These are phyloP conservation scores for Palythoa grandis DNA, from an alignment of 92 coral and sea anemone genomes.

Conservation along the genomic window DNA sequence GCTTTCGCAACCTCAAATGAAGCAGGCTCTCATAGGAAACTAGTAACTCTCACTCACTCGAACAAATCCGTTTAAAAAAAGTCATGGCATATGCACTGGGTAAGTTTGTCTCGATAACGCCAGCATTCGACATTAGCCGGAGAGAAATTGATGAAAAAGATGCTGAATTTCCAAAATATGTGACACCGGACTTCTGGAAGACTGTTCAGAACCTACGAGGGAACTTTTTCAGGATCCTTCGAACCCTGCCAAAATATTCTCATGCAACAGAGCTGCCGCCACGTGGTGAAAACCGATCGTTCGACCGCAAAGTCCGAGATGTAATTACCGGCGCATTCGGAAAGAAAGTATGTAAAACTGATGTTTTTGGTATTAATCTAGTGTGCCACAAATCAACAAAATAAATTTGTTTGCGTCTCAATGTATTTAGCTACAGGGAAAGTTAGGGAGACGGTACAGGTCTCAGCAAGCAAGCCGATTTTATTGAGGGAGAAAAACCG, in stretches of 20 bases:
- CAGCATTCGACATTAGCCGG: not conserved
- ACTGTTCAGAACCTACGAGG: not conserved
- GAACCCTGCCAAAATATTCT: not conserved
- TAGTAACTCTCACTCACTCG: no score
- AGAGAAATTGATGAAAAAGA: not conserved
- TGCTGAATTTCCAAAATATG: not conserved
- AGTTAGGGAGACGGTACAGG: no score
- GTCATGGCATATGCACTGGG: not conserved
- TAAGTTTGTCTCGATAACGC: not conserved
- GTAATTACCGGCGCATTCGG: no score
- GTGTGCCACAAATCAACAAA: no score
- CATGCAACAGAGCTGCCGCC: not conserved
- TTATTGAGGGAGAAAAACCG: no score
- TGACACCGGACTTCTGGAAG: not conserved
- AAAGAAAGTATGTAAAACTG: no score
- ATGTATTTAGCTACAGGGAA: no score
- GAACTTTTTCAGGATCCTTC: not conserved
- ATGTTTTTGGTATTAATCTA: no score
- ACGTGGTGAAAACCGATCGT: not conserved
- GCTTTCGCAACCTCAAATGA: no score
- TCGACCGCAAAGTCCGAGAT: not conserved
- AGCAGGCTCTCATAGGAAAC: no score
- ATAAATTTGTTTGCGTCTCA: no score
- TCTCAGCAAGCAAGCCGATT: no score
- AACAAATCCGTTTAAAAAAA: not conserved